Base-by-base conservation (phyloP, 1,140 invertebrate genomes). In the Papilio machaon region DNA sequence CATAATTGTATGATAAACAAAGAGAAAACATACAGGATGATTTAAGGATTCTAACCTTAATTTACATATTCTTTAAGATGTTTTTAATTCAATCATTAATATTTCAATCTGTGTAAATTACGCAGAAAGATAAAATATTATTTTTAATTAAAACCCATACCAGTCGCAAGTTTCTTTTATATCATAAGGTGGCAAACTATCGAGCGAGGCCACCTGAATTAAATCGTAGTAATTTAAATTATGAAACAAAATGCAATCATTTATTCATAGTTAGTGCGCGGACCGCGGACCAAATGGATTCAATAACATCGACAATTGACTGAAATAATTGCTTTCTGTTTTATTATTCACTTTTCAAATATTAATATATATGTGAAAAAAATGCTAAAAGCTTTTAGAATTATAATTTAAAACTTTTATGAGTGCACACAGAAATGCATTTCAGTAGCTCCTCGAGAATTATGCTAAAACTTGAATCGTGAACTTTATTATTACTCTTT, bases 401-500 rank as follows among this genome's bases (percentile, higher is more conserved):
- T 10, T 19, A 19, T 64, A 54, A 54, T 30, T 23, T 70, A 35
- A 35, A 70, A 70, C 64, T 35, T 70, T 11, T 38, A 15, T 70
- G 64, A 35, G 35, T 35, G 7, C 17, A 70, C 38, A 35, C 13
- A 70, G 11, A 64, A 64, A 64, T 64, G 19, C 30, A 70, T 70
- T 70, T 38, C 64, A 70, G 60, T 67, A 35, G 64, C 64, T 15
- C 11, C 64, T 70, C 23, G 30, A 70, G 64, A 70, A 35, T 70
- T 70, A 70, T 35, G 64, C 30, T 70, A 70, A 70, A 70, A 70
- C 64, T 70, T 70, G 64, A 64, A 64, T 64, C 60, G 23, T 64
- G 19, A 70, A 70, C 64, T 70, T 70, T 70, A 70, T 38, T 70
- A 70, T 70, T 70, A 70, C 64, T 70, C 64, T 35, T 70, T 70